A percentile compares a stretch with the other conserved stretches of the same genome.
These are phyloP conservation scores for Sphenopsis melanotis DNA, from an alignment of 2,797 vertebrate genomes.

Conservation along the genomic window DNA sequence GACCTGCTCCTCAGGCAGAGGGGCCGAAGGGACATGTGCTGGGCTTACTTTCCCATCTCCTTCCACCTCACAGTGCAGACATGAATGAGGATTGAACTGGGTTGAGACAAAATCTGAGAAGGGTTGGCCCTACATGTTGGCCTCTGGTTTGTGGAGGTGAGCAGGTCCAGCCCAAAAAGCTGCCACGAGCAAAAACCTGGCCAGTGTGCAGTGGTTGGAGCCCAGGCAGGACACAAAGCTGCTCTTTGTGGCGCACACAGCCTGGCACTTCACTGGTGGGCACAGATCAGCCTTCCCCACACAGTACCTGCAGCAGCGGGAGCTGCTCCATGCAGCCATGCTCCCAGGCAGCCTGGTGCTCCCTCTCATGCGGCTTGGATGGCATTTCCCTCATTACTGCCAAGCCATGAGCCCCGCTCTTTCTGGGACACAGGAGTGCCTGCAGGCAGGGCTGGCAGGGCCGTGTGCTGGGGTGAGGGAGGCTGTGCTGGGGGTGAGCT, in stretches of 20 bases:
- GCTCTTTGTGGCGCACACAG: rapidly evolving
- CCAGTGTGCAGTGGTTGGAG: rapidly evolving
- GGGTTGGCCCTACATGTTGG: rapidly evolving
- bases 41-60: background rate
- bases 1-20: background rate
- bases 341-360: background rate
- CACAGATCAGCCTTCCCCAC: background rate
- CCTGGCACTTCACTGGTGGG: rapidly evolving
- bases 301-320: background rate
- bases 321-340: rapidly evolving
- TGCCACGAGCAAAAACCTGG: rapidly evolving
- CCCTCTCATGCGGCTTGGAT: background rate
- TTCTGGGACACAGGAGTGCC: background rate
- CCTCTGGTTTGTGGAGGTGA: background rate
- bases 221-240: background rate
- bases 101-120: background rate
- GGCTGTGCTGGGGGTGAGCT: background rate
- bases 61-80: background rate
- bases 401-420: background rate
- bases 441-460: background rate
- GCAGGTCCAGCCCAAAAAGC: background rate
- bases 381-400: background rate
- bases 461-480: background rate
- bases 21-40: rapidly evolving
- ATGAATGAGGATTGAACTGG: background rate